Evolutionary conservation across 2,888 invertebrate species (phyloP).

Genomic region (Temnothorax rugatulus): DNA sequence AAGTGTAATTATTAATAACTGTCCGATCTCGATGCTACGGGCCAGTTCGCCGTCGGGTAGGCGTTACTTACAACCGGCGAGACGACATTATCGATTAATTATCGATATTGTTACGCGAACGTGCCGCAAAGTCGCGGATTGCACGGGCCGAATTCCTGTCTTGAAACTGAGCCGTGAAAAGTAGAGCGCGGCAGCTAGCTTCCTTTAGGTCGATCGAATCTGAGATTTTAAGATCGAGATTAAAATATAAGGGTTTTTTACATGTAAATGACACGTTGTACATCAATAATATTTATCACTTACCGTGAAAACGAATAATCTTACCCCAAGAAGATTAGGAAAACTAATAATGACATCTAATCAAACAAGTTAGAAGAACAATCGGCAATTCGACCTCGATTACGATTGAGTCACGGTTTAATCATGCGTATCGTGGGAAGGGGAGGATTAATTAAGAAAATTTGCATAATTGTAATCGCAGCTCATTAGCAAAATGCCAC

Average conservation of each 20-base stretch:
- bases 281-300: background rate
- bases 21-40: conserved; percentile 52
- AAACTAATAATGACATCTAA: background rate
- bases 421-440: conserved; percentile 44
- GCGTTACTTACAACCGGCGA: conserved; percentile 59
- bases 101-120: conserved; percentile 68
- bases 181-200: background rate
- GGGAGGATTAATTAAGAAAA: conserved; percentile 71
- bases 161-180: conserved; percentile 3
- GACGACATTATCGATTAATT: conserved; percentile 71
- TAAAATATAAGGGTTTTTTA: background rate
- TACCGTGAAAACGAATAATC: background rate
- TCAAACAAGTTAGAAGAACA: background rate
- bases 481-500: conserved; percentile 68
- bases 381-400: background rate
- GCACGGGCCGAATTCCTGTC: conserved; percentile 1
- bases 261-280: background rate
- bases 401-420: conserved; percentile 25
- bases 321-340: background rate
- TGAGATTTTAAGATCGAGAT: background rate
- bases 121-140: conserved; percentile 12
- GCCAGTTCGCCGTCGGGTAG: conserved; percentile 55
- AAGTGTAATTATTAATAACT: conserved; percentile 72
- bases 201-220: background rate
- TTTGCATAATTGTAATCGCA: conserved; percentile 74